Evolutionary conservation across 2,888 invertebrate species (phyloP), one percentile per base, ranked within the genome.

Genomic region (Iphiclides podalirius): DNA sequence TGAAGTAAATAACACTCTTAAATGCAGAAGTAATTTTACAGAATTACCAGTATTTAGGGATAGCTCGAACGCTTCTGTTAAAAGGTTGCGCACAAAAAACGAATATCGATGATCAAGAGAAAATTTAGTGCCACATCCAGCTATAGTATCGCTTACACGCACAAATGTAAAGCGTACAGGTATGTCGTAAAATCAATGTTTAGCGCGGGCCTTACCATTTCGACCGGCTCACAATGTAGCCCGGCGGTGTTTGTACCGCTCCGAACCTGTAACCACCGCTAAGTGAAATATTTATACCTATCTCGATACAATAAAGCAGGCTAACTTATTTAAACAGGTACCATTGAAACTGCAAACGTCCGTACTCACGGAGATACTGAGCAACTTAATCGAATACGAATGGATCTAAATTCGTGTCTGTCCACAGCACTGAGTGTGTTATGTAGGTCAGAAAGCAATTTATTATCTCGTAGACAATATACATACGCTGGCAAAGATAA

Each of bases 111-210:
- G n/a, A n/a, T n/a, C 20, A 39, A 44, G 11, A 4, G 16, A 45
- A 14, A 49, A n/a, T 34, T 35, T 4, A 14, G 6, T 33, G 52
- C 4, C 65, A 14, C 52, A 55, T 76, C 74, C 51, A 66, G 59
- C 33, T 4, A n/a, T n/a, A n/a, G n/a, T n/a, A 4, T 9, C 53
- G 58, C 11, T 1, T 38, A 65, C 66, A 15, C 15, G n/a, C 61
- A 74, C 70, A 66, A 61, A 66, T 57, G 58, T 64, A 63, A 64
- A 67, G 64, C 63, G 67, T 31, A 12, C 57, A 59, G 64, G 63
- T 60, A 62, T 72, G 77, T 79, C 76, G 76, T 79, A 80, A 79
- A 80, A 72, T 64, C 72, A 72, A 78, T 75, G 76, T 77, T 75
- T 67, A 71, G 70, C 65, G 64, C 66, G 59, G 63, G 58, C 54